These are phyloP conservation scores for Dryobota labecula DNA, from an alignment of 2,888 invertebrate species.

Conservation along the genomic window DNA sequence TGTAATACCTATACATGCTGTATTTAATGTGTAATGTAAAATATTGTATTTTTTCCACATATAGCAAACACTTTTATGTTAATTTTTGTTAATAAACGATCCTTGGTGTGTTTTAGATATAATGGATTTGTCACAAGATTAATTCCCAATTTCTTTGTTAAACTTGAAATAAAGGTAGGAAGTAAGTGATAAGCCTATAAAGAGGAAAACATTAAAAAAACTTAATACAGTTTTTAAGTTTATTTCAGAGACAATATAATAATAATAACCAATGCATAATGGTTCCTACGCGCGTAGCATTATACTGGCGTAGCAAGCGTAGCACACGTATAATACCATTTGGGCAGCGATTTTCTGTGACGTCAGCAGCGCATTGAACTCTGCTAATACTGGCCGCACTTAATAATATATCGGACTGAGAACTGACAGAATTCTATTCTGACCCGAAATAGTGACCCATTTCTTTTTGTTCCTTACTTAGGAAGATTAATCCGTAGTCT, in stretches of 20 bases:
- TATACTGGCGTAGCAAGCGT: not conserved
- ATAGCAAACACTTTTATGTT: not conserved
- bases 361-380: slow-evolving; percentile 11
- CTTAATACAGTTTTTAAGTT: not conserved
- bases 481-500: slow-evolving; percentile 29
- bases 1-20: not conserved
- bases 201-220: too few species aligned
- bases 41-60: not conserved
- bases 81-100: too few species aligned
- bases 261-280: too few species aligned
- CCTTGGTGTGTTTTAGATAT: too few species aligned
- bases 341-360: not conserved
- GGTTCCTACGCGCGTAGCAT: slow-evolving; percentile 4
- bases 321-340: not conserved
- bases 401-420: slow-evolving; percentile 33
- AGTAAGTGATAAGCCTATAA: not conserved
- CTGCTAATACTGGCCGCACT: slow-evolving; percentile 1
- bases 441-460: slow-evolving; percentile 26
- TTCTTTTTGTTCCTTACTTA: slow-evolving; percentile 18
- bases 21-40: not conserved
- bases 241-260: too few species aligned
- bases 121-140: not conserved
- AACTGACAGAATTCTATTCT: slow-evolving; percentile 31
- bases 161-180: not conserved
- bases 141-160: not conserved